A percentile compares a stretch with the other conserved stretches of the same genome.
These are phyloP conservation scores for Andrena chrysosceles DNA, from an alignment of 2,888 invertebrate genomes.

Conservation along the genomic window DNA sequence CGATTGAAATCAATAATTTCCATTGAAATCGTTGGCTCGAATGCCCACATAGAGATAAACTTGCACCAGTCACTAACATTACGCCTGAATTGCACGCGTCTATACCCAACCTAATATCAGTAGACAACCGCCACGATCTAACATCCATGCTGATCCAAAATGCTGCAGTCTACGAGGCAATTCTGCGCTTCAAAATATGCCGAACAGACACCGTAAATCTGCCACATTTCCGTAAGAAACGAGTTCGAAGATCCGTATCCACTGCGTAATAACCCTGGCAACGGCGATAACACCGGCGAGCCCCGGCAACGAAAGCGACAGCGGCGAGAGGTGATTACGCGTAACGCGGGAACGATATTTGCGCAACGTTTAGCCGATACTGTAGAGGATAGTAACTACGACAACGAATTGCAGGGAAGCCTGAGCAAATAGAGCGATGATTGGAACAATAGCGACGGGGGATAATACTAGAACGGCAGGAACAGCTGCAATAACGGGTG, in stretches of 20 bases:
- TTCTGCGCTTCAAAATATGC: no score
- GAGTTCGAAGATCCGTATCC: neutral
- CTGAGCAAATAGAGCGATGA: slow-evolving; percentile 4
- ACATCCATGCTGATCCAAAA: no score
- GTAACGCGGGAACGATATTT: neutral
- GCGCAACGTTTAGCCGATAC: neutral
- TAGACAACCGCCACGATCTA: no score
- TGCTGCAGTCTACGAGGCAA: no score
- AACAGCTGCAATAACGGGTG: slow-evolving; percentile 7
- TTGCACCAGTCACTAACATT: no score
- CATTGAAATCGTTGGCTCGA: no score
- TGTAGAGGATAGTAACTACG: neutral
- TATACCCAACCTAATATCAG: no score
- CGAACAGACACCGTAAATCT: no score
- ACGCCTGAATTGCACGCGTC: no score
- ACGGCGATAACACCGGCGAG: neutral
- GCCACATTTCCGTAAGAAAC: no score
- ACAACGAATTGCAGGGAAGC: slow-evolving; percentile 28
- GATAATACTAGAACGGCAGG: neutral
- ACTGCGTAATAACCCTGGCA: slow-evolving; percentile 4
- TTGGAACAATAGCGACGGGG: slow-evolving; percentile 35
- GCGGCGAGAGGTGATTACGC: neutral
- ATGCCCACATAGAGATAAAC: no score
- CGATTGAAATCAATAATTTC: no score
- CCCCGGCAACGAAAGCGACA: slow-evolving; percentile 1